These are phyloP conservation scores for Apomyelois bistriatella DNA, from an alignment of 2,888 invertebrate species.

Conservation along the genomic window DNA sequence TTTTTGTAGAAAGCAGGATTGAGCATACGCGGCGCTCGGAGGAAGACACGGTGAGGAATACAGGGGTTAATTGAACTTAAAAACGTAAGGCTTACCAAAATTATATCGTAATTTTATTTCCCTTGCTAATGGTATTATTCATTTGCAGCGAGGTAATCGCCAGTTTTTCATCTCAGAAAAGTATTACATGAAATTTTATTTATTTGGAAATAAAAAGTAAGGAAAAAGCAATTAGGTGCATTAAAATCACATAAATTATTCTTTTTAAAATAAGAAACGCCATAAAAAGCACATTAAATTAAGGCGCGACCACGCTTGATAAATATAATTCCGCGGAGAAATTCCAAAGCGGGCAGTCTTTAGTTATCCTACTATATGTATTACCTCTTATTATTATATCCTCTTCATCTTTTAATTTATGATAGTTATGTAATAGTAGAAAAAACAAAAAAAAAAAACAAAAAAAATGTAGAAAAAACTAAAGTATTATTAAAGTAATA, in stretches of 20 bases:
- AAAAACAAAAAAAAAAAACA: too few relatives aligned
- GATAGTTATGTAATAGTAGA: too few relatives aligned
- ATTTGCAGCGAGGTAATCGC: constrained; percentile 30
- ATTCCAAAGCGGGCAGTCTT: constrained; percentile 19
- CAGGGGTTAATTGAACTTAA: too few relatives aligned
- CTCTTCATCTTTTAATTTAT: too few relatives aligned
- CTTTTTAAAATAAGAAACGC: constrained; percentile 43
- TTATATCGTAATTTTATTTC: constrained; percentile 27
- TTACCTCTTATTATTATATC: neutral
- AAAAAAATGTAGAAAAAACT: too few relatives aligned
- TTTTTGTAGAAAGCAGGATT: too few relatives aligned
- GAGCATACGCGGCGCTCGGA: too few relatives aligned
- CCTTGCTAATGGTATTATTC: constrained; percentile 30
- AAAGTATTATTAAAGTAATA: too few relatives aligned
- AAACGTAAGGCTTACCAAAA: constrained; percentile 1
- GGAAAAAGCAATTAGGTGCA: constrained; percentile 46
- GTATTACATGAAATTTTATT: constrained; percentile 37
- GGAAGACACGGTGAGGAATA: too few relatives aligned
- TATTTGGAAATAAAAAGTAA: constrained; percentile 37
- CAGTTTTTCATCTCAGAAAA: constrained; percentile 28
- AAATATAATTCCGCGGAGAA: constrained; percentile 35
- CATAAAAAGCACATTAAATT: constrained; percentile 59
- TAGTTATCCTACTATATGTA: neutral
- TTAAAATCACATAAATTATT: constrained; percentile 59
- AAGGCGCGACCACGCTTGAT: constrained; percentile 41